These are phyloP conservation scores for Atherinomorus stipes DNA, from an alignment of 2,113 vertebrate genomes.

Conservation along the genomic window DNA sequence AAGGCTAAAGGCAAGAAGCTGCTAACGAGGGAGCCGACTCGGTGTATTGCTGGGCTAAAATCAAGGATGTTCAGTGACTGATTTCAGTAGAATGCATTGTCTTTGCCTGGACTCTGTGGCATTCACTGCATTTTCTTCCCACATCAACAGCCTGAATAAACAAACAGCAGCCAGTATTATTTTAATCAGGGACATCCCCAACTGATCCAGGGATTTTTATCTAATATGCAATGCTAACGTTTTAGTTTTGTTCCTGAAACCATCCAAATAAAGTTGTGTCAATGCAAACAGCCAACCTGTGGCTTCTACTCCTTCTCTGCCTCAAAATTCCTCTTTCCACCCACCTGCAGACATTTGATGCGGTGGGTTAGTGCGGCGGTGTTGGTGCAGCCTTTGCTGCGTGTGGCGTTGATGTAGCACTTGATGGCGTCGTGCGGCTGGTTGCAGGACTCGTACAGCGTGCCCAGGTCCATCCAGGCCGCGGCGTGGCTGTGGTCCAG, in stretches of 20 bases:
- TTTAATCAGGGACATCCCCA: neutral
- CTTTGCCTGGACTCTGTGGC: slow-evolving; percentile 2
- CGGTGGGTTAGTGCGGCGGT: slow-evolving; percentile 93
- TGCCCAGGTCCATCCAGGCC: slow-evolving; percentile 99
- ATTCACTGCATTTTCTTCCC: neutral
- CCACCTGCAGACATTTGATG: slow-evolving; percentile 99
- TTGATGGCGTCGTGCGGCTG: slow-evolving; percentile 99
- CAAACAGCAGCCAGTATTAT: neutral
- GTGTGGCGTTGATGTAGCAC: slow-evolving; percentile 99
- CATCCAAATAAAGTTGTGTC: slow-evolving; percentile 2
- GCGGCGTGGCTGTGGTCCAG: slow-evolving; percentile 99
- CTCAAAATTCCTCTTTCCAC: slow-evolving; percentile 45
- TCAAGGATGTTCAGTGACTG: neutral
- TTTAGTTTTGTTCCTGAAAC: neutral
- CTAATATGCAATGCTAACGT: neutral
- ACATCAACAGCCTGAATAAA: neutral
- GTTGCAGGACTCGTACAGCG: slow-evolving; percentile 98
- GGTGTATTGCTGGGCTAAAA: neutral
- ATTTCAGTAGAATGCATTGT: neutral
- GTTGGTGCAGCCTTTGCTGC: slow-evolving; percentile 99
- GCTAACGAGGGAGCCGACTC: slow-evolving; percentile 15
- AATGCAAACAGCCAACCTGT: neutral
- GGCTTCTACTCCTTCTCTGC: no score
- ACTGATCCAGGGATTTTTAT: neutral
- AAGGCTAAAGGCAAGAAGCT: slow-evolving; percentile 10